Conservation (phyloP, 53 echinoderm and acorn worm species). For the Paelopatides confundens region DNA sequence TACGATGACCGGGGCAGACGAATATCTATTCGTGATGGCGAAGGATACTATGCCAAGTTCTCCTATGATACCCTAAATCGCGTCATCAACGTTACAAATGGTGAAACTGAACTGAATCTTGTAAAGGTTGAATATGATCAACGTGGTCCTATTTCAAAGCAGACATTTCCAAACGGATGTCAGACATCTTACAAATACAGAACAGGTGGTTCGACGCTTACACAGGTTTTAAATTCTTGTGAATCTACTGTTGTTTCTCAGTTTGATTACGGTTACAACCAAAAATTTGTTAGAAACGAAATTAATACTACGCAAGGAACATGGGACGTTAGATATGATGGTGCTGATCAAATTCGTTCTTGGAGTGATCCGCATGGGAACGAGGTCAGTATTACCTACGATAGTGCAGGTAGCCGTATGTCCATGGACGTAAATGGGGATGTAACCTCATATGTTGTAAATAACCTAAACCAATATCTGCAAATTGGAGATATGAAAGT, state of each 20-base stretch:
- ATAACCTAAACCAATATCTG: slow-evolving; percentile 57
- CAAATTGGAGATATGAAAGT: slow-evolving; percentile 30
- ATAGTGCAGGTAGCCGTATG: slow-evolving; percentile 39
- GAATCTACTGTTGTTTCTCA: neutral
- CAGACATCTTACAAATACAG: slow-evolving; percentile 35
- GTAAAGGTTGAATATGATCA: slow-evolving; percentile 48
- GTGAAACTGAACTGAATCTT: neutral
- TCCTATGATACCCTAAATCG: slow-evolving; percentile 34
- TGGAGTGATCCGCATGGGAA: slow-evolving; percentile 62
- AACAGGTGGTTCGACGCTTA: neutral
- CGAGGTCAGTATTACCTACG: slow-evolving; percentile 35
- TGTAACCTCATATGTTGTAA: slow-evolving; percentile 20
- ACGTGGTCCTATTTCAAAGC: slow-evolving; percentile 17
- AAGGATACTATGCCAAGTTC: slow-evolving; percentile 41
- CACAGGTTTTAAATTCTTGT: slow-evolving; percentile 17
- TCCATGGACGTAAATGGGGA: slow-evolving; percentile 27
- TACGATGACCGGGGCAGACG: slow-evolving; percentile 44
- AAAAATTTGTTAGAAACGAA: slow-evolving; percentile 9
- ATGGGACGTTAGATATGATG: slow-evolving; percentile 57
- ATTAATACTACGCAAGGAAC: slow-evolving; percentile 44
- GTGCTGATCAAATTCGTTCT: slow-evolving; percentile 48
- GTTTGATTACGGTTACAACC: slow-evolving; percentile 45
- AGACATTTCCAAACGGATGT: slow-evolving; percentile 51
- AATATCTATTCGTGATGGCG: slow-evolving; percentile 45
- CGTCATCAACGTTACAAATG: slow-evolving; percentile 29